phyloP scores from a whole-genome alignment of 2,797 vertebrate genomes.

The Chanos chanos region DNA sequence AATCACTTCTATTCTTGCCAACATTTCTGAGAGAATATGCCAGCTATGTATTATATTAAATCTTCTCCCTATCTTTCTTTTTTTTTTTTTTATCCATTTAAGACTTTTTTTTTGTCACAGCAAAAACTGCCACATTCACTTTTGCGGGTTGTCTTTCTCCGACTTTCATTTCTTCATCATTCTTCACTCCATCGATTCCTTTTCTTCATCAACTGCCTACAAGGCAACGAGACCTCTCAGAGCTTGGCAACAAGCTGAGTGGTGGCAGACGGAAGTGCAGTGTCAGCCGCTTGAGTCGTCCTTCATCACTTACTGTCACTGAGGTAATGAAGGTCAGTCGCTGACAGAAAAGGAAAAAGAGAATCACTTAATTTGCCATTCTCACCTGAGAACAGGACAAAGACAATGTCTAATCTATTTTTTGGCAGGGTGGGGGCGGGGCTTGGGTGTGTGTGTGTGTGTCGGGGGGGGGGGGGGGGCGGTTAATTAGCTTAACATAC shows the following conservation, averaged over 20 bases:
- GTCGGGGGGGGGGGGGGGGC: too few species aligned
- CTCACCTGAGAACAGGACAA: conserved; percentile 43
- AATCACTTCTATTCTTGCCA: too few species aligned
- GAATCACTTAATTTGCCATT: conserved; percentile 59
- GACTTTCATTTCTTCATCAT: conserved; percentile 85
- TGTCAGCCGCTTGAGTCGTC: conserved; percentile 68
- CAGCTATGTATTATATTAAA: too few species aligned
- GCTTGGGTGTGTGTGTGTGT: too few species aligned
- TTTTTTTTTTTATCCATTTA: conserved; percentile 43
- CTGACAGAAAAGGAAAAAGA: conserved; percentile 55
- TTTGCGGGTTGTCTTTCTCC: conserved; percentile 64
- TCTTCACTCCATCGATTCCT: conserved; percentile 87
- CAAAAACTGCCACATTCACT: conserved; percentile 59
- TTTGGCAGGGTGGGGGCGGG: neutral
- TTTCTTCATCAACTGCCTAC: conserved; percentile 76
- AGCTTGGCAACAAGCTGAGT: conserved; percentile 65
- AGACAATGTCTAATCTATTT: conserved; percentile 40
- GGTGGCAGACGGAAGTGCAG: conserved; percentile 67
- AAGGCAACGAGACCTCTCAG: conserved; percentile 56
- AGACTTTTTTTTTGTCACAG: conserved; percentile 37
- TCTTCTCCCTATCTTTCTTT: neutral
- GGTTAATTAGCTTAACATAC: conserved; percentile 37
- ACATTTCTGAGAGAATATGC: too few species aligned
- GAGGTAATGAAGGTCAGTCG: conserved; percentile 54
- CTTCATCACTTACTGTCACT: conserved; percentile 60